Base-by-base conservation (phyloP, 2,113 vertebrate species). In the Caracal caracal region DNA sequence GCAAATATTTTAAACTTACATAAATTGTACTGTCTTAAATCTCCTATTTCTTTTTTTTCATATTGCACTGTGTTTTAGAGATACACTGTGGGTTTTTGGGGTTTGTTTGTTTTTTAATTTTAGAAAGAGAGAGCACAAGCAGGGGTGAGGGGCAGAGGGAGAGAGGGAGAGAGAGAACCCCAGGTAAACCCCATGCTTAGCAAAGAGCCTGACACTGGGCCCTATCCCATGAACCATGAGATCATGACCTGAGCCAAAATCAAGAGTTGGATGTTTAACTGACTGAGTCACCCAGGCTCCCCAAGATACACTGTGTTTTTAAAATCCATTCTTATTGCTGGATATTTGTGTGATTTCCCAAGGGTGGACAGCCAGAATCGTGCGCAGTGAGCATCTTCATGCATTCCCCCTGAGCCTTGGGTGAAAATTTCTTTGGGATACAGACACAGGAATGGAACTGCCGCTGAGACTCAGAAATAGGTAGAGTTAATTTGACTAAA, bases 1-100 rank as follows among this genome's bases (percentile, higher is more conserved):
- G 35, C 59, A 85, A 7, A 80, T 49, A 84, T 35, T 95, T 96
- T 81, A 90, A 63, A 76, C 71, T 89, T 78, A 88, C 12, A 22
- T 28, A 65, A 80, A 70, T 30, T 70, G 0, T 22, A 37, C 71
- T 30, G 24, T 70, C 76, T 85, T 90, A 70, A 43, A 70, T 92
- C 26, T 81, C 30, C 0, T 71, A 9, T 71, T 37, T 83, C 6
- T 93, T 56, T 73, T 92, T 49, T 88, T 71, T 53, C 8, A 61
- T 20, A 71, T 7, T 16, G 8, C 33, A 33, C 22, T 61, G 26
- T 83, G 9, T 73, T 75, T 86, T 66, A 82, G 75, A 81, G 59
- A 66, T n/a, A 10, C 11, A 53, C 33, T 30, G 10, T 15, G n/a
- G 56, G 56, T 22, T 22, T 59, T 59, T 22, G 9, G 56, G 43